phyloP scores from a whole-genome alignment of 2,113 vertebrate genomes.

The Ictalurus punctatus region DNA sequence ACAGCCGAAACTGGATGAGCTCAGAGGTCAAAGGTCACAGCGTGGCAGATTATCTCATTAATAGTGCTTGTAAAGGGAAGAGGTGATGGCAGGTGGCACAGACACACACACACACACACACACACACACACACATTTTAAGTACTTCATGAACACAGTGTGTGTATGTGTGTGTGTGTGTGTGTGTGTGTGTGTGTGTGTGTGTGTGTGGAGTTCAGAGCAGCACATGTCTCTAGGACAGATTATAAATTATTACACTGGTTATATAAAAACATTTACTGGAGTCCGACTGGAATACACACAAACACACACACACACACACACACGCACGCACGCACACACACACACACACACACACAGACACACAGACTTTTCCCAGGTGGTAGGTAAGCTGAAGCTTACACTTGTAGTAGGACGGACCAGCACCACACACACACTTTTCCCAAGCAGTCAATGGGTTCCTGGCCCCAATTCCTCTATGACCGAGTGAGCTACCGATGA shows the following conservation, averaged over 20 bases:
- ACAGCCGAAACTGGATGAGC: neutral
- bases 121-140: neutral
- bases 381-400: neutral
- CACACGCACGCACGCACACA: neutral
- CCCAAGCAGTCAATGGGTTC: neutral
- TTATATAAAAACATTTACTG: conserved; percentile 46
- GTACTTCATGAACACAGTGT: neutral
- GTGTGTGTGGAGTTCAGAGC: conserved; percentile 16
- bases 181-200: conserved; percentile 12
- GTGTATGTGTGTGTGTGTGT: conserved; percentile 25
- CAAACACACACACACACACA: too few species aligned
- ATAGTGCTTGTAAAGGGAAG: neutral
- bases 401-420: too few species aligned
- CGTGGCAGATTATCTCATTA: conserved; percentile 17
- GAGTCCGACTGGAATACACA: neutral
- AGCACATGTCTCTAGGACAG: conserved; percentile 23
- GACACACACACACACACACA: conserved; percentile 12
- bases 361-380: neutral
- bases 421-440: neutral
- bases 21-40: neutral
- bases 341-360: neutral
- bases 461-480: neutral
- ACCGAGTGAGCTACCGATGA: neutral
- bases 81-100: neutral
- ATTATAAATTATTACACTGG: conserved; percentile 48